Conservation (phyloP, 2,113 vertebrate genomes). For the Hipposideros armiger region DNA sequence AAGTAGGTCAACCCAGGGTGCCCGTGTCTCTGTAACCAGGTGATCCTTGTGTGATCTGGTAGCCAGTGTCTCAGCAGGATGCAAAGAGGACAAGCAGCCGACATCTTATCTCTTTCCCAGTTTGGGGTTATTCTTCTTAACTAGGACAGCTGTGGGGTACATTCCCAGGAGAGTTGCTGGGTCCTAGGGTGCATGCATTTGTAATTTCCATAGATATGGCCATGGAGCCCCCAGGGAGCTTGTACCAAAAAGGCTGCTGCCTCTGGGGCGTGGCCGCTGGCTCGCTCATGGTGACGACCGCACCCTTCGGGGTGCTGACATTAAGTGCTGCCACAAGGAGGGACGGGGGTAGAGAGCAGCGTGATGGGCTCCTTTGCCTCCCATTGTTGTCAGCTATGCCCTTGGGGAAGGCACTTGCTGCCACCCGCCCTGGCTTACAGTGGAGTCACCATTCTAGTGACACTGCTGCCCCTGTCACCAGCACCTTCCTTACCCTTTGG, state of each 20-base stretch:
- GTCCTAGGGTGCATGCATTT: background rate
- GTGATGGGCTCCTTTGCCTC: too few species aligned
- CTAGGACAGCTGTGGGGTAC: background rate
- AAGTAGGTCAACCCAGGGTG: background rate
- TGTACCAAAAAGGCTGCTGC: background rate
- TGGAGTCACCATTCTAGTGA: background rate
- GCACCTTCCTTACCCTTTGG: accelerated
- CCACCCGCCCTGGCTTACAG: background rate
- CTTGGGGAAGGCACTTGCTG: accelerated
- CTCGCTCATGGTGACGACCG: accelerated
- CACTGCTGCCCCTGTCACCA: accelerated
- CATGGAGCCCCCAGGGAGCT: background rate
- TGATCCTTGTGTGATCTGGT: too few species aligned
- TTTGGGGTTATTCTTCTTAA: background rate
- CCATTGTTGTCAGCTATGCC: background rate
- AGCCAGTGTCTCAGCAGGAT: accelerated
- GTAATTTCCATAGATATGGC: background rate
- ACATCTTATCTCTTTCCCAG: background rate
- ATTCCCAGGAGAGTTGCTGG: background rate
- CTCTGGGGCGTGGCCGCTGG: accelerated
- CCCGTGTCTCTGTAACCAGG: background rate
- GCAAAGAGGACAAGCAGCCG: background rate
- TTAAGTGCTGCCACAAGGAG: accelerated
- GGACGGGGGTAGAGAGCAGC: accelerated
- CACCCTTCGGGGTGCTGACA: accelerated